phyloP scores from a whole-genome alignment of 2,797 vertebrate species.

The Podarcis siculus region DNA sequence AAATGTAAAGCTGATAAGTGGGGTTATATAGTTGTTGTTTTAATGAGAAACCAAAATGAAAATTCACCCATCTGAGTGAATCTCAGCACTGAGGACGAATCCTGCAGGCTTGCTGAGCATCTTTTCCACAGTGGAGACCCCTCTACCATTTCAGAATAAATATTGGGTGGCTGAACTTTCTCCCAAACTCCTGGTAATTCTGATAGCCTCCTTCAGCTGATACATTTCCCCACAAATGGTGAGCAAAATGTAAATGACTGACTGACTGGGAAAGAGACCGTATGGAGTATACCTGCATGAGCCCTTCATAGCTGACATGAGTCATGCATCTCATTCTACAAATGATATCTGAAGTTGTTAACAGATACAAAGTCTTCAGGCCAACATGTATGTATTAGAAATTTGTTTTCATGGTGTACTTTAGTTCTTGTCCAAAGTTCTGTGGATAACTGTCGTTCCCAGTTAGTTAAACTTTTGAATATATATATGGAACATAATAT shows the following conservation, averaged over 20 bases:
- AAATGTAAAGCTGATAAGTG: neutral
- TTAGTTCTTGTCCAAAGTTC: neutral
- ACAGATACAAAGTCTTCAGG: too few relatives aligned
- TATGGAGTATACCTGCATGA: neutral
- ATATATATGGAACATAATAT: neutral
- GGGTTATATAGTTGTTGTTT: neutral
- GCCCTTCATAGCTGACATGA: neutral
- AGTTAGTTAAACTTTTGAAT: neutral
- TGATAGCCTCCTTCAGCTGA: neutral
- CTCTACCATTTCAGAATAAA: neutral
- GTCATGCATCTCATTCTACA: neutral
- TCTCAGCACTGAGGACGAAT: neutral
- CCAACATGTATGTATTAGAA: neutral
- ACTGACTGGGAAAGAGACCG: neutral
- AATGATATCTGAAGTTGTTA: neutral
- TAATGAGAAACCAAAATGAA: too few relatives aligned
- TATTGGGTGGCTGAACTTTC: neutral
- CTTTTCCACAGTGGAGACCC: neutral
- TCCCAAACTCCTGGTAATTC: neutral
- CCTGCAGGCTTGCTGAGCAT: neutral
- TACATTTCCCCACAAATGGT: neutral
- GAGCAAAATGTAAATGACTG: neutral
- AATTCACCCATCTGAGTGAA: too few relatives aligned
- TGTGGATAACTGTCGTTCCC: neutral
- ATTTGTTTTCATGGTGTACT: neutral